Evolutionary conservation across 2,797 vertebrate species (phyloP), one percentile per base, ranked within the genome.

Genomic region (Pipistrellus pygmaeus): DNA sequence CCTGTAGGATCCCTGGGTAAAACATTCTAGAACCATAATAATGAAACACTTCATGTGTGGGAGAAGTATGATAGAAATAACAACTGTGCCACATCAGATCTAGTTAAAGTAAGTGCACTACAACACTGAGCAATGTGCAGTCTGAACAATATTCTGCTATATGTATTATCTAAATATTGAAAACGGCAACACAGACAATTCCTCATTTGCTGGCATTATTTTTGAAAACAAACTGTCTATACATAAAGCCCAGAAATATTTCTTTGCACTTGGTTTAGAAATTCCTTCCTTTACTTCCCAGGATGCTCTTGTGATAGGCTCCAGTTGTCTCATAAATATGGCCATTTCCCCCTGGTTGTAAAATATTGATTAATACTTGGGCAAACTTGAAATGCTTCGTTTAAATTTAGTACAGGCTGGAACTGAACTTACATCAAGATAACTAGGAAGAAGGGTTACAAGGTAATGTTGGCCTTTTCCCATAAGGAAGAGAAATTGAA

Each of bases 11-110:
- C 84, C 57, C 0, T 11, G 88, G 71, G 82, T 93, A 95, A 86
- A 95, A 84, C 55, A 32, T 86, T 93, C 88, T 94, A 77, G 92
- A 75, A 35, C 89, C 35, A 23, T 93, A 95, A 95, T 97, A 97
- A 97, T 97, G 96, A 97, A 97, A 97, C 97, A 97, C 89, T 90
- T 92, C 92, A 82, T 85, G 73, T 96, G 95, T 94, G 85, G 82
- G 91, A 64, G 55, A 93, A 88, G 82, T 92, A 90, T 96, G 76
- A 95, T 88, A 94, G 96, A 93, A 96, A 96, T 96, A 97, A 95
- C 95, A 97, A 95, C 88, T 92, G 90, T 92, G 62, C 21, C 93
- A 88, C 72, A 27, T 95, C 91, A 93, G 93, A 78, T 69, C 82
- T 95, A 69, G 38, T 95, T 93, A 90, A 64, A 93, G 62, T 80